Percentiles rank a stretch among this genome's conserved stretches.
These are phyloP conservation scores for Cremastobaeus sp. DNA, from an alignment of 2,888 invertebrate genomes.

Conservation along the genomic window DNA sequence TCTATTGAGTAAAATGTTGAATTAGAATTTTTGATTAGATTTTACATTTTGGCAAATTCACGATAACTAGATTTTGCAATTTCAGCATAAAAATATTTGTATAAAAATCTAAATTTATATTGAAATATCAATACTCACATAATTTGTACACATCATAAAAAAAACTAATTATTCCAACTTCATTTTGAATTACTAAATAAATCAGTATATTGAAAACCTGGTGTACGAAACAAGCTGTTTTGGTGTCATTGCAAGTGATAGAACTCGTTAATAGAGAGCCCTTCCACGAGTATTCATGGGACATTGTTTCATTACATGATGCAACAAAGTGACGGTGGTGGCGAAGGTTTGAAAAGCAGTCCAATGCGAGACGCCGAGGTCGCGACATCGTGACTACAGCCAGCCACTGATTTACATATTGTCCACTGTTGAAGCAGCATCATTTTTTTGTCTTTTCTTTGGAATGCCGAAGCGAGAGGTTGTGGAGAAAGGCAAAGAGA, in stretches of 20 bases:
- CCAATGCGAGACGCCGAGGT: conserved; percentile 73
- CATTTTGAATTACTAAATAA: conserved; percentile 11
- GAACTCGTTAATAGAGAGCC: conserved; percentile 69
- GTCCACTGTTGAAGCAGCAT: conserved; percentile 75
- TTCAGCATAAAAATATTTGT: too few relatives aligned
- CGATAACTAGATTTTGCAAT: too few relatives aligned
- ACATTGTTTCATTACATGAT: conserved; percentile 61
- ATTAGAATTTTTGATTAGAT: too few relatives aligned
- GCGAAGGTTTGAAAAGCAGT: conserved; percentile 68
- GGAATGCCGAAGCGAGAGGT: conserved; percentile 72
- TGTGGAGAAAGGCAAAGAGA: conserved; percentile 59
- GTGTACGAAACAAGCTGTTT: conserved; percentile 40
- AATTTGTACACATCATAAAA: too few relatives aligned
- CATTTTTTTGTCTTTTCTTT: conserved; percentile 76
- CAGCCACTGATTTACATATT: conserved; percentile 78
- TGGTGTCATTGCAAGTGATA: conserved; percentile 71
- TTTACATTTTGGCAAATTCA: too few relatives aligned
- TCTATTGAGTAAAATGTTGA: too few relatives aligned
- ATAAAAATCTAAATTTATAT: too few relatives aligned
- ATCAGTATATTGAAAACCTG: conserved; percentile 37
- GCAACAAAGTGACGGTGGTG: conserved; percentile 66
- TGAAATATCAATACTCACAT: too few relatives aligned
- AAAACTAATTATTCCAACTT: too few relatives aligned
- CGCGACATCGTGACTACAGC: conserved; percentile 78
- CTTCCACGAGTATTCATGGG: conserved; percentile 69